Evolutionary conservation across 2,888 invertebrate species (phyloP).

Genomic region (Synergus japonicus): DNA sequence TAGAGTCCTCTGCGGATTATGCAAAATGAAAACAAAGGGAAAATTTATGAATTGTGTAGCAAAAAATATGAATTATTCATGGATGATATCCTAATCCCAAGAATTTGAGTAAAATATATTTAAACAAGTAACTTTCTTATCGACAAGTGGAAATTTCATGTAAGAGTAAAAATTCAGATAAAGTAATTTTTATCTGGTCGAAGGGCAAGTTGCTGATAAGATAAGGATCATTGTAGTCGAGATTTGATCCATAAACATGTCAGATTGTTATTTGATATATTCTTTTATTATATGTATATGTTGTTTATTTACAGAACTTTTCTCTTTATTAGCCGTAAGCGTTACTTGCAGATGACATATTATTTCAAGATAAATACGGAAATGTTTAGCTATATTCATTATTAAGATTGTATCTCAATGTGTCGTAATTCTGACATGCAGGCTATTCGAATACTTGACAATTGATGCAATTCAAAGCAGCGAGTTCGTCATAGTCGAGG

Average conservation of each 20-base stretch:
- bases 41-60: neutral
- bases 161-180: conserved; percentile 27
- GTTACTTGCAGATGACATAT: conserved; percentile 3
- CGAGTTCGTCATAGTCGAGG: neutral
- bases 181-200: conserved; percentile 32
- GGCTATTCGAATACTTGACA: neutral
- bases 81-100: neutral
- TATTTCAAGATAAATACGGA: conserved; percentile 28
- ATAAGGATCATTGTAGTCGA: conserved; percentile 26
- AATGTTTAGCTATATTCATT: neutral
- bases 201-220: conserved; percentile 37
- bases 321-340: neutral
- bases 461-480: neutral
- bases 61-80: neutral
- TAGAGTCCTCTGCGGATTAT: neutral
- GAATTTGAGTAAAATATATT: neutral
- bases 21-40: neutral
- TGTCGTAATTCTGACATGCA: neutral
- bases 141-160: conserved; percentile 28
- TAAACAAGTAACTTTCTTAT: conserved; percentile 30
- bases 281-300: neutral
- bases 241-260: conserved; percentile 38
- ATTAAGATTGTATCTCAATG: conserved; percentile 5
- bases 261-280: conserved; percentile 32
- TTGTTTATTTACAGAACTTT: conserved; percentile 9